Conservation (phyloP, 1,140 invertebrate genomes). For the Aphaenogaster ashmeadi region DNA sequence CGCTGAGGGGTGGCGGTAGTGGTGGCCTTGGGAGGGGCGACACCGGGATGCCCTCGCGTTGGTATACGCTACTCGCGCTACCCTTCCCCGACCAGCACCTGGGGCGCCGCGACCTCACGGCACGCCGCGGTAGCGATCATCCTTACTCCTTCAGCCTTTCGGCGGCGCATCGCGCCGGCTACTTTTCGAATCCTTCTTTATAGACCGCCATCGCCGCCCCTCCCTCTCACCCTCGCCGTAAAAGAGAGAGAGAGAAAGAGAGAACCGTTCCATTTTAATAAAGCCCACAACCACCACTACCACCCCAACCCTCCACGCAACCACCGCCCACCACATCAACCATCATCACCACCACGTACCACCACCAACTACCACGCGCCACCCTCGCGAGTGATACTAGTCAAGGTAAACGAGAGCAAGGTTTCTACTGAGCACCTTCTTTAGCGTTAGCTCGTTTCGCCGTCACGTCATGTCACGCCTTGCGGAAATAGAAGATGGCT, state of each 20-base stretch:
- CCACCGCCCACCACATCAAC: conserved; percentile 80
- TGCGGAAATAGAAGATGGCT: conserved; percentile 13
- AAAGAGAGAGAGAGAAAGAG: conserved; percentile 33
- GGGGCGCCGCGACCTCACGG: conserved; percentile 92
- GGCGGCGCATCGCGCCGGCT: conserved; percentile 91
- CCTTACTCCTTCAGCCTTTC: conserved; percentile 86
- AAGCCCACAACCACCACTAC: conserved; percentile 76
- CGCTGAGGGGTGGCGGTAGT: conserved; percentile 86
- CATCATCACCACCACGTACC: conserved; percentile 80
- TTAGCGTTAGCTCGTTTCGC: conserved; percentile 73
- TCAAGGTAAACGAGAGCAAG: conserved; percentile 84
- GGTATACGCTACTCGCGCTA: conserved; percentile 96
- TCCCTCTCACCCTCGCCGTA: conserved; percentile 33
- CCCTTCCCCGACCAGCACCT: conserved; percentile 97
- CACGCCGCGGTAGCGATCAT: conserved; percentile 90
- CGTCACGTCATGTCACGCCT: conserved; percentile 18
- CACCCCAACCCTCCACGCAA: conserved; percentile 78
- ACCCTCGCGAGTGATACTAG: conserved; percentile 84
- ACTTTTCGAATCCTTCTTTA: conserved; percentile 92
- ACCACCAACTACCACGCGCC: conserved; percentile 81
- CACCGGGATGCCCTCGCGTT: conserved; percentile 91
- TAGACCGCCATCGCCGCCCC: conserved; percentile 66
- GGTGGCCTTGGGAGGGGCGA: conserved; percentile 85
- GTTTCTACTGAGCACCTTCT: conserved; percentile 73
- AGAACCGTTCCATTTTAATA: conserved; percentile 63